These are phyloP conservation scores for Helleia helle DNA, from an alignment of 2,888 invertebrate species.

Conservation along the genomic window DNA sequence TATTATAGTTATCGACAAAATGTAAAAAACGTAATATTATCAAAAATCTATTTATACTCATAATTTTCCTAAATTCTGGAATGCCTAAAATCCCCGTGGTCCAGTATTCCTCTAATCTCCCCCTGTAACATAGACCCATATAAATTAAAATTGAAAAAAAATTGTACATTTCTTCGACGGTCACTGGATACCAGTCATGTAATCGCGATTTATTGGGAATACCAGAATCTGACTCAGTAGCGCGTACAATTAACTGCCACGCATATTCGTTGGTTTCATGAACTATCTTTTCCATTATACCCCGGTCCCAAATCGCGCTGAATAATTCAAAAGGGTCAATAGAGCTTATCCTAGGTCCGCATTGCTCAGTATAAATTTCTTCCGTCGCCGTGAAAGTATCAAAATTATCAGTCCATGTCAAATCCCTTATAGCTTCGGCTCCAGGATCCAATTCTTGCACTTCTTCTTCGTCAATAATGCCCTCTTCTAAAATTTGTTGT, in stretches of 20 bases:
- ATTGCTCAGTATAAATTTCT: not conserved
- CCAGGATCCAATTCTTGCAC: no score
- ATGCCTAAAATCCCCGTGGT: not conserved
- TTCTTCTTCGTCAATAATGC: not conserved
- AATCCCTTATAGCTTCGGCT: no score
- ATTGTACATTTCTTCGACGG: not conserved
- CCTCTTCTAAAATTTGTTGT: not conserved
- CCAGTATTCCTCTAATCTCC: not conserved
- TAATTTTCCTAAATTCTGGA: conserved; percentile 1
- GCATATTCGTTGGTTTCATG: not conserved
- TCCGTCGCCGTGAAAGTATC: not conserved
- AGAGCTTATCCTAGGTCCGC: not conserved
- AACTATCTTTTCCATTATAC: not conserved
- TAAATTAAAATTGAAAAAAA: not conserved
- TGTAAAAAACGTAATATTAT: not conserved
- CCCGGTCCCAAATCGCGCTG: not conserved
- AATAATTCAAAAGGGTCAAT: not conserved
- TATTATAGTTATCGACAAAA: conserved; percentile 5
- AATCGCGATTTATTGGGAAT: not conserved
- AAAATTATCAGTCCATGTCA: not conserved
- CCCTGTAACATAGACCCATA: conserved; percentile 4
- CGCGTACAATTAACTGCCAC: not conserved
- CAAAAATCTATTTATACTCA: not conserved
- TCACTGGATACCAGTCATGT: not conserved
- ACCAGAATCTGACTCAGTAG: not conserved